Evolutionary conservation across 2,113 vertebrate genomes (phyloP), one percentile per base, ranked within the genome.

Genomic region (Bubo scandiacus): DNA sequence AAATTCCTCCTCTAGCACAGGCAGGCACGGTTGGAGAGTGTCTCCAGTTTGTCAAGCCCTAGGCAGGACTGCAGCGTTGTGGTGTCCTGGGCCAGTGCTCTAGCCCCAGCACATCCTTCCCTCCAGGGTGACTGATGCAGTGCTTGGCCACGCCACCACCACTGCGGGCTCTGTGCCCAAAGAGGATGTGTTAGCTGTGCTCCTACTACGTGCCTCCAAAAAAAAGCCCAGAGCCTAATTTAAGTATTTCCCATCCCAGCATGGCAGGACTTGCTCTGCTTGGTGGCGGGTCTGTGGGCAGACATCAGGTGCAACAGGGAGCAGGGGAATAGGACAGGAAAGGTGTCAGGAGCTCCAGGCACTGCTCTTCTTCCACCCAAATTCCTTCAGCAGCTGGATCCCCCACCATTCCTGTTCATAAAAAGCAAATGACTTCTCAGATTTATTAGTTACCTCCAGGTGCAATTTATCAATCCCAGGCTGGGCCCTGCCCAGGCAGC

Each of bases 371-470:
- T 90, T 93, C 84, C 85, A 92, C 59, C 26, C 95, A 59, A 51
- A 95, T 92, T 86, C 90, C 81, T 87, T 30, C 7, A 11, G 86
- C 91, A 90, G 82, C 84, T 91, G 85, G 36, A 90, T 88, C 81
- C 66, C 86, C 82, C 11, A 30, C 81, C 0, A 13, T 70, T 96
- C 85, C 77, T 96, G 75, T 96, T 97, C 97, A 95, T 97, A 96
- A 97, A 97, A 95, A 95, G 88, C 91, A 96, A 97, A 97, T 85
- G 88, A 97, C 92, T 97, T 59, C 85, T 84, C 91, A 96, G 97
- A 96, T 97, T 97, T 97, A 97, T 97, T 96, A 93, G 97, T 95
- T 97, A 95, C 91, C 96, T 96, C 93, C 93, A 97, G 94, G 92
- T 97, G 96, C 75, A 94, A 97, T 97, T 97, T 95, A 97, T 97